Base-by-base conservation (phyloP, 2,113 vertebrate species). In the Forbesichthys papilliferus region DNA sequence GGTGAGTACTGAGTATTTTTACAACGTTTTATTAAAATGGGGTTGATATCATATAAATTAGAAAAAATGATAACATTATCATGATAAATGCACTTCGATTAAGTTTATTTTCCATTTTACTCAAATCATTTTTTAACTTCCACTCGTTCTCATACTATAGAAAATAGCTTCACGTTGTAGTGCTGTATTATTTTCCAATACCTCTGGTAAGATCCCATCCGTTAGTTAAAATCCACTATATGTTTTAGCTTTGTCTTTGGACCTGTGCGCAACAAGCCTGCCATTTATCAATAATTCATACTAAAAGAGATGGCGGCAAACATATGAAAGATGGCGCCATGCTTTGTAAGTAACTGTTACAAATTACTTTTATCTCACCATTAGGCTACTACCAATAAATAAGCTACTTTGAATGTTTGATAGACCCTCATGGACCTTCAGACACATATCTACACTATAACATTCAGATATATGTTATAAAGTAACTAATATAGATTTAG, bases 231-330 rank as follows among this genome's bases (percentile, higher is more conserved):
- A 54, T 85, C 90, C 82, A 48, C 70, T 80, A 71, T 86, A 58
- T 42, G 10, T 73, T 86, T 91, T 86, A 47, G 48, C 3, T 48
- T 66, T 56, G 36, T 71, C 80, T 71, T 68, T 69, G 61, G 14
- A 84, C 79, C 85, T 84, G 86, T 81, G 72, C 84, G 87, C 84
- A 92, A 87, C 87, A 42, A 90, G 85, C 85, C 88, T 85, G 88
- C 71, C 63, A 79, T 87, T 83, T 84, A 89, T 91, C 85, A 91
- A 90, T 91, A 88, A 91, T 91, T 90, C 79, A 90, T 64, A 77
- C 67, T 48, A 68, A 75, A 83, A 79, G 82, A 83, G 81, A 70
- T 82, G 66, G 75, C 80, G 82, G 68, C 71, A 81, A 88, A 88
- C 75, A 88, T 81, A 84, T 81, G 77, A 89, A 84, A 84, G 83